Evolutionary conservation across 2,888 invertebrate genomes (phyloP).

Genomic region (Euphydryas editha): DNA sequence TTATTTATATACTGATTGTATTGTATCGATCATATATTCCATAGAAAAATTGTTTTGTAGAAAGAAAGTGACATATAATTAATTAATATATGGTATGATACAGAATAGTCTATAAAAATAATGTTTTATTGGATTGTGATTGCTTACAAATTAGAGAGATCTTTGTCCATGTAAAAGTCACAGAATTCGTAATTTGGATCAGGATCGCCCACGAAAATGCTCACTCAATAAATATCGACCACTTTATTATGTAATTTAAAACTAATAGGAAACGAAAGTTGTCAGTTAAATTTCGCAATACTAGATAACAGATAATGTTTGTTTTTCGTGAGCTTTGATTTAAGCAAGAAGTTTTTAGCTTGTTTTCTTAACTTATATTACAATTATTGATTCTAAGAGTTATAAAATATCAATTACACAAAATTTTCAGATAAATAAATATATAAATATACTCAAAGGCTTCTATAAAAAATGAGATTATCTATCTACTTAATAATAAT

Average conservation of each 20-base stretch:
- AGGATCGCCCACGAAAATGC: constrained; percentile 69
- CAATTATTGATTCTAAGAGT: too few relatives aligned
- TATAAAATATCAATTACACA: too few relatives aligned
- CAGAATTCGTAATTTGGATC: constrained; percentile 59
- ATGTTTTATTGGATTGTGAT: constrained; percentile 14
- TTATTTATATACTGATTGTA: too few relatives aligned
- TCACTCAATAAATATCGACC: constrained; percentile 69
- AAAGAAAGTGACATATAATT: too few relatives aligned
- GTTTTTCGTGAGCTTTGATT: constrained; percentile 9
- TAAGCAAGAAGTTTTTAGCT: not conserved
- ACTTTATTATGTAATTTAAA: constrained; percentile 67
- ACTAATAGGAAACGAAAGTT: constrained; percentile 42
- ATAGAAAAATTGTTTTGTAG: too few relatives aligned
- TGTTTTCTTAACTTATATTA: not conserved
- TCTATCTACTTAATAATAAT: too few relatives aligned
- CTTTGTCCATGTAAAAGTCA: constrained; percentile 52
- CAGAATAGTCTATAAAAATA: not conserved
- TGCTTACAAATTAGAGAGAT: constrained; percentile 40
- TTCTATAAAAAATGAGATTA: too few relatives aligned
- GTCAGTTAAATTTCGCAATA: constrained; percentile 39
- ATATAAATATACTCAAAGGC: too few relatives aligned
- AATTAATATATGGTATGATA: not conserved
- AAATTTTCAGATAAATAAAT: too few relatives aligned
- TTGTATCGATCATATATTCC: too few relatives aligned
- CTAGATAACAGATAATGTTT: constrained; percentile 22